A percentile compares a stretch with the other conserved stretches of the same genome.
Evolutionary conservation across 2,797 vertebrate species (phyloP).

Genomic region (Notamacropus eugenii): DNA sequence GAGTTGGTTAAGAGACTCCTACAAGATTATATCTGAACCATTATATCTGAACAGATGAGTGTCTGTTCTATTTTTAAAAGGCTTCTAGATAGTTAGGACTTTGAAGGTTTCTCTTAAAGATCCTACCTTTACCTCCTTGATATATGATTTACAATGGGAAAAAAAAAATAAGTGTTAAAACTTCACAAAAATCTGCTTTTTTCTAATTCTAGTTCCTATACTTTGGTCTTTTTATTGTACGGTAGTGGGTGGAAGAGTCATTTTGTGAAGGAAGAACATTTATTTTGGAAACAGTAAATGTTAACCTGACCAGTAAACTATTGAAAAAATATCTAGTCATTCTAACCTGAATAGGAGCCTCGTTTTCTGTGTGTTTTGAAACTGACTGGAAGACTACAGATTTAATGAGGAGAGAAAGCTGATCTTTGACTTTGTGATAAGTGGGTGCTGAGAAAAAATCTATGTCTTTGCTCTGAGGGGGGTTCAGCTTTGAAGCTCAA

Average conservation of each 20-base stretch:
- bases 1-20: neutral
- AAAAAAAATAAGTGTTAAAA: conserved; percentile 25
- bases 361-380: conserved; percentile 3
- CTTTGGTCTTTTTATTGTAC: conserved; percentile 41
- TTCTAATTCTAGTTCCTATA: conserved; percentile 19
- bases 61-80: neutral
- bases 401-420: conserved; percentile 59
- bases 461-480: conserved; percentile 51
- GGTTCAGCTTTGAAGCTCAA: conserved; percentile 43
- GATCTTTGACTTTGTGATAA: conserved; percentile 33
- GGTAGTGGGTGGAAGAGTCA: conserved; percentile 31
- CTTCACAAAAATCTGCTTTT: conserved; percentile 29
- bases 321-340: conserved; percentile 40
- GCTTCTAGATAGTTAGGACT: neutral
- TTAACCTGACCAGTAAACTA: conserved; percentile 17
- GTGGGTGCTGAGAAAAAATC: conserved; percentile 55
- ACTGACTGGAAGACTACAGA: conserved; percentile 53
- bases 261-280: conserved; percentile 60
- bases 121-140: conserved; percentile 22
- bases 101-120: conserved; percentile 18
- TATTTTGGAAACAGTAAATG: conserved; percentile 54
- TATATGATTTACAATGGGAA: conserved; percentile 8
- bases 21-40: neutral
- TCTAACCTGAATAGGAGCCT: conserved; percentile 48
- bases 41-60: too few species aligned